Base-by-base conservation (phyloP, 2,113 vertebrate genomes). In the Lophotis ruficrista region DNA sequence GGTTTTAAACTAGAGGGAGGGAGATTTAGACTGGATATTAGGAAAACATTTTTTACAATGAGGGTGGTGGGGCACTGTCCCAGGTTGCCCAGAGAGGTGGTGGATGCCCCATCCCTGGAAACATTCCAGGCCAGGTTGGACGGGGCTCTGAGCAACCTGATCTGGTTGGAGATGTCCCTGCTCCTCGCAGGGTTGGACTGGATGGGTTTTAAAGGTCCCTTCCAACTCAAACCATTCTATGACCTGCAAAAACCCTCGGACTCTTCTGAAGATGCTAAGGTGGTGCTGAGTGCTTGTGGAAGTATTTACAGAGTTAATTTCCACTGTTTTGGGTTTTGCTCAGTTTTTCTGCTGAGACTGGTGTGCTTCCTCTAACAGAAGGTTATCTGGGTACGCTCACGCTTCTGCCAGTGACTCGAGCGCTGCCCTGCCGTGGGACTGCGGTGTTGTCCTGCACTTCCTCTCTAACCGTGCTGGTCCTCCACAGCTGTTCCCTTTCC, bases 221-320 rank as follows among this genome's bases (percentile, higher is more conserved):
- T n/a, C n/a, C n/a, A n/a, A n/a, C n/a, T n/a, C n/a, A n/a, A n/a
- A n/a, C n/a, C n/a, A n/a, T n/a, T n/a, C n/a, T n/a, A n/a, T n/a
- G 70, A 30, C 53, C 51, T 1, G 5, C 27, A 37, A 1, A 50
- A 68, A 20, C 18, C 18, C 31, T 87, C 0, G 0, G 12, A 11
- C 33, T 45, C 14, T 53, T 24, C 9, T 48, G 57, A 50, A 53
- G 45, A 56, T 0, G 0, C 31, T 14, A 16, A 15, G 45, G 45
- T 0, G 2, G 23, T 18, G 22, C 10, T 45, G 6, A 35, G 1
- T 31, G 3, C 31, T 43, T n/a, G 43, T 43, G 27, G 13, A 58
- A 41, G 80, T 57, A 54, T 57, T 69, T n/a, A 9, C 18, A 18
- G 30, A 61, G 48, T 43, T 61, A 18, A 51, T 33, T 71, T 73